Percentiles rank a stretch among this genome's conserved stretches.
phyloP scores from a whole-genome alignment of 2,888 invertebrate species.

The Apamea epomidion region DNA sequence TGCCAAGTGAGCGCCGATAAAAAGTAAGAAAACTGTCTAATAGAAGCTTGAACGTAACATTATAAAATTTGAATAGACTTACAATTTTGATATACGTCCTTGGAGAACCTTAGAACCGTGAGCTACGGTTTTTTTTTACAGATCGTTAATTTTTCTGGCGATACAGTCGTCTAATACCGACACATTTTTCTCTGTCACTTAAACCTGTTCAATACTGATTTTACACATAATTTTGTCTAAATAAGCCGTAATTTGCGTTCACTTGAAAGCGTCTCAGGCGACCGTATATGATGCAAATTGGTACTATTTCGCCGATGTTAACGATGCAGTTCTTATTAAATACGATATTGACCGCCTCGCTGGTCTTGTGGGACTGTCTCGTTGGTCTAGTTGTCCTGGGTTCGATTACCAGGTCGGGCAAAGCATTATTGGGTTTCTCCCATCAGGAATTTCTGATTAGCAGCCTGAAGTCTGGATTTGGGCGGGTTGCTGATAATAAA shows the following conservation, averaged over 20 bases:
- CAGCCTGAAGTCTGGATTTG: not conserved
- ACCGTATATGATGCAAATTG: not conserved
- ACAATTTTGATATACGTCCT: not conserved
- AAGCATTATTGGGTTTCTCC: not conserved
- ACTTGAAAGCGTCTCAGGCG: not conserved
- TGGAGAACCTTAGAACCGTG: no score
- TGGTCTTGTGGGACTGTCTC: not conserved
- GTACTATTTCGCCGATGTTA: not conserved
- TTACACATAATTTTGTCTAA: no score
- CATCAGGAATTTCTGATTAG: not conserved
- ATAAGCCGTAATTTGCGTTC: not conserved
- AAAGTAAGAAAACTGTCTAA: slow-evolving; percentile 82
- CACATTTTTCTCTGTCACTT: not conserved
- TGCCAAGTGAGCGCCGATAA: slow-evolving; percentile 96
- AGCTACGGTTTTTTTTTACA: not conserved
- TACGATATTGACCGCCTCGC: no score
- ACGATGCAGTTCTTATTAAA: not conserved
- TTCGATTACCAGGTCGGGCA: not conserved
- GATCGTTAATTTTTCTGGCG: not conserved
- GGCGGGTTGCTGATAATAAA: not conserved
- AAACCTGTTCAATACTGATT: not conserved
- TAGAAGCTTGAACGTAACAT: not conserved
- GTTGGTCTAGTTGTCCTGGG: not conserved
- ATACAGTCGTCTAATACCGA: not conserved
- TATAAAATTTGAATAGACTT: not conserved